Percentiles rank a stretch among this genome's conserved stretches.
Conservation (phyloP, 2,113 vertebrate genomes). For the Macrotus californicus region DNA sequence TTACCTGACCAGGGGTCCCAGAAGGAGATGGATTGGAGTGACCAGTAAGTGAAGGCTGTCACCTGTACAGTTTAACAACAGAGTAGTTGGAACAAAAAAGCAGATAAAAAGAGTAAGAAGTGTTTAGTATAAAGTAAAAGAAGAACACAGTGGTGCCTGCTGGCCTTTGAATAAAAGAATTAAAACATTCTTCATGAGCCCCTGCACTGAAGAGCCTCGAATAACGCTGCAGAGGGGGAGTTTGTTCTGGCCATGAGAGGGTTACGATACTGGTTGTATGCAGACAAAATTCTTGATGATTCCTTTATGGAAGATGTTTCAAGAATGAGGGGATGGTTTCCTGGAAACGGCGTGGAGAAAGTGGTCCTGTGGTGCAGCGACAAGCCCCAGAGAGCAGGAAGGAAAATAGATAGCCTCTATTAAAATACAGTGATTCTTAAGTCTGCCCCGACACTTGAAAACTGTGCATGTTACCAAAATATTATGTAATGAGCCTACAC, state of each 20-base stretch:
- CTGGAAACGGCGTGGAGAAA: constrained; percentile 84
- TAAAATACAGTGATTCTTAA: constrained; percentile 63
- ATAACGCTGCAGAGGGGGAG: constrained; percentile 91
- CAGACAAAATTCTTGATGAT: constrained; percentile 90
- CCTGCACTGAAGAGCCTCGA: constrained; percentile 94
- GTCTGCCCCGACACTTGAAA: constrained; percentile 79
- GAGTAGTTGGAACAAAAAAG: background rate
- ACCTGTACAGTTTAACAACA: constrained; percentile 90
- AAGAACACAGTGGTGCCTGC: constrained; percentile 71
- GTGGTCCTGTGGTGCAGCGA: constrained; percentile 89
- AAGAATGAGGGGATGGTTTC: constrained; percentile 94
- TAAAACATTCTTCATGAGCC: constrained; percentile 92
- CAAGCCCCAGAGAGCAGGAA: constrained; percentile 86
- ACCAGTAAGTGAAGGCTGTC: constrained; percentile 90
- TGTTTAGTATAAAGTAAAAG: constrained; percentile 88
- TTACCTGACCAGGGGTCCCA: constrained; percentile 92
- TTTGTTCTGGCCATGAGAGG: constrained; percentile 94
- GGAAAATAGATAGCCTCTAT: constrained; percentile 88
- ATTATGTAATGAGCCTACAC: constrained; percentile 73
- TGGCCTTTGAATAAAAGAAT: constrained; percentile 88
- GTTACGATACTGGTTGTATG: constrained; percentile 98
- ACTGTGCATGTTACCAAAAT: constrained; percentile 67
- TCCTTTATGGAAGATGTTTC: constrained; percentile 83
- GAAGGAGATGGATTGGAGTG: constrained; percentile 91
- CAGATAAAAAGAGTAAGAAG: background rate